A percentile compares a stretch with the other conserved stretches of the same genome.
Evolutionary conservation across 2,797 vertebrate genomes (phyloP).

Genomic region (Anniella stebbinsi): DNA sequence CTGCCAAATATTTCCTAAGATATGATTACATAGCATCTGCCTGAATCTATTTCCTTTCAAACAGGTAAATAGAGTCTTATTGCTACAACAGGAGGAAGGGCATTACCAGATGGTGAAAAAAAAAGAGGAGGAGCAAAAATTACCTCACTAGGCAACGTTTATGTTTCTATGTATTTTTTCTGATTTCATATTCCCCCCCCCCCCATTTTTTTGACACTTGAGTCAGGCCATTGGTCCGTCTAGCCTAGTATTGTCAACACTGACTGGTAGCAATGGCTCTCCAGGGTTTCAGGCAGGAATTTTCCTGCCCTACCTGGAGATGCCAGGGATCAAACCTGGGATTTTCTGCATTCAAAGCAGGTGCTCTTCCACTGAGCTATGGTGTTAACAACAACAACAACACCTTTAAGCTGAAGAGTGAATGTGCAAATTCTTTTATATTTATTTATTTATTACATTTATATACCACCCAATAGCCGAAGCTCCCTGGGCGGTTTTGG

Average conservation of each 20-base stretch:
- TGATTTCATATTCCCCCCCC: neutral
- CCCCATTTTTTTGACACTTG: neutral
- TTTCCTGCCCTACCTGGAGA: too few relatives aligned
- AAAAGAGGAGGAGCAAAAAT: neutral
- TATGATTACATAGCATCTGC: neutral
- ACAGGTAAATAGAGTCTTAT: neutral
- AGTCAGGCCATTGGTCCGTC: too few relatives aligned
- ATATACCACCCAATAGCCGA: too few relatives aligned
- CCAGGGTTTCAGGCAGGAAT: too few relatives aligned
- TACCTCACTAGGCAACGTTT: neutral
- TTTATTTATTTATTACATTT: too few relatives aligned
- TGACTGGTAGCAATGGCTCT: too few relatives aligned
- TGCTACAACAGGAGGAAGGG: neutral
- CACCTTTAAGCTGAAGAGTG: neutral
- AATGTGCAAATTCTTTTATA: neutral
- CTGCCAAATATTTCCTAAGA: neutral
- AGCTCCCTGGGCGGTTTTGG: too few relatives aligned
- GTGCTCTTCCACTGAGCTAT: too few relatives aligned
- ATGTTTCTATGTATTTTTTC: neutral
- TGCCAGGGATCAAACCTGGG: too few relatives aligned
- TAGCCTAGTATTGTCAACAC: too few relatives aligned
- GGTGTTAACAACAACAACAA: conserved; percentile 5
- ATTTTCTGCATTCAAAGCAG: too few relatives aligned
- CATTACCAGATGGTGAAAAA: neutral
- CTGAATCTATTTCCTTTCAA: neutral